phyloP scores from a whole-genome alignment of 2,113 vertebrate species.

The Sporophila hypoxantha region DNA sequence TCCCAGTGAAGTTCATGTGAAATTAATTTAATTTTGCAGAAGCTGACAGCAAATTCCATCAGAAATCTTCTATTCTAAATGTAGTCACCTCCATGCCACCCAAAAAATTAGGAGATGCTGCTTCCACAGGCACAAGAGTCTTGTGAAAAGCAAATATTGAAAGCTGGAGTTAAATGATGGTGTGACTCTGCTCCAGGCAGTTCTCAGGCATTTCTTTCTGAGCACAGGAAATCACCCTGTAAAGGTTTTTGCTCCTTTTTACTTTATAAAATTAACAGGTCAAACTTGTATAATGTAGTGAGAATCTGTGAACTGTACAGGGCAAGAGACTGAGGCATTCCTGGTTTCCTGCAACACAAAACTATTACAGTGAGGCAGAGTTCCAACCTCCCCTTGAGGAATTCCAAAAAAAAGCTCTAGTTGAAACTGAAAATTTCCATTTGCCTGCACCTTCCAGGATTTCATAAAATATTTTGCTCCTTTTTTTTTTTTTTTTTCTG shows the following conservation, averaged over 20 bases:
- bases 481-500: not conserved
- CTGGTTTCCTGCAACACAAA: not conserved
- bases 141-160: not conserved
- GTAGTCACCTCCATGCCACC: not conserved
- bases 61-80: not conserved
- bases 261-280: slow-evolving; percentile 7
- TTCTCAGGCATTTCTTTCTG: not conserved
- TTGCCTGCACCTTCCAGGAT: not conserved
- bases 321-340: not conserved
- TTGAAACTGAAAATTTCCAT: slow-evolving; percentile 2
- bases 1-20: not conserved
- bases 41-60: not conserved
- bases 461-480: not conserved
- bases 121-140: not conserved
- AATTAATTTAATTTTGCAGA: not conserved
- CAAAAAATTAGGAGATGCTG: not conserved
- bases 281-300: not conserved
- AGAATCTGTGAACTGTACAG: not conserved
- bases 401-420: slow-evolving; percentile 14
- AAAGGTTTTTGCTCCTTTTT: not conserved
- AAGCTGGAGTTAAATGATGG: not conserved
- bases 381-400: not conserved
- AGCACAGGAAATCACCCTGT: not conserved
- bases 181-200: not conserved
- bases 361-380: not conserved